Evolutionary conservation across 2,797 vertebrate genomes (phyloP).

Genomic region (Todus mexicanus): DNA sequence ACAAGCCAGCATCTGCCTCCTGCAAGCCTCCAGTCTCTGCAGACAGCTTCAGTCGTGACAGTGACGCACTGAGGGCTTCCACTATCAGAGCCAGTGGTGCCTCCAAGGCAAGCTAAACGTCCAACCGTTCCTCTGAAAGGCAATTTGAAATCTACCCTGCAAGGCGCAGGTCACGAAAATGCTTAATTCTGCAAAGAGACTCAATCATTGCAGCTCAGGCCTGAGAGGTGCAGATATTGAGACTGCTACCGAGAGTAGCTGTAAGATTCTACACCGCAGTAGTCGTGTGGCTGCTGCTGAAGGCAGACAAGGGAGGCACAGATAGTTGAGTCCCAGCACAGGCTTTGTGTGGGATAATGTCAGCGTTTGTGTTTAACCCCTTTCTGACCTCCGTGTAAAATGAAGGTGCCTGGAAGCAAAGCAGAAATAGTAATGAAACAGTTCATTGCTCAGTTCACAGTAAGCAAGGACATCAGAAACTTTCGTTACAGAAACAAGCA

Average conservation of each 20-base stretch:
- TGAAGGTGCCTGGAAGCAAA: constrained; percentile 41
- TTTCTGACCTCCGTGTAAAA: constrained; percentile 29
- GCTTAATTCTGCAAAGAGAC: neutral
- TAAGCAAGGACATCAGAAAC: constrained; percentile 51
- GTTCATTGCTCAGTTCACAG: constrained; percentile 43
- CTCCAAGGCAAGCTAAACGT: neutral
- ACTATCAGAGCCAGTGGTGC: neutral
- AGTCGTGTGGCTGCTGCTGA: neutral
- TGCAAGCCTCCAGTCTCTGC: neutral
- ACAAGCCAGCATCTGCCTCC: neutral
- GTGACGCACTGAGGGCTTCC: neutral
- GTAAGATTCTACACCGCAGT: neutral
- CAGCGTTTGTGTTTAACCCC: neutral
- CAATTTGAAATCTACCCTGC: neutral
- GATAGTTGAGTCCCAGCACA: neutral
- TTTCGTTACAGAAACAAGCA: constrained; percentile 23
- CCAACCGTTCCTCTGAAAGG: neutral
- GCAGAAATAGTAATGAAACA: constrained; percentile 37
- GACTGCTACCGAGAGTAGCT: neutral
- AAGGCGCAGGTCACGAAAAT: neutral
- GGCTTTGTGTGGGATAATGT: neutral
- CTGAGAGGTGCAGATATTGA: neutral
- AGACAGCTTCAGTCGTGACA: neutral
- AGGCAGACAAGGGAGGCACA: neutral
- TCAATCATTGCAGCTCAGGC: neutral